Conservation (phyloP, 2,888 invertebrate species). For the Acrobeloides nanus region DNA sequence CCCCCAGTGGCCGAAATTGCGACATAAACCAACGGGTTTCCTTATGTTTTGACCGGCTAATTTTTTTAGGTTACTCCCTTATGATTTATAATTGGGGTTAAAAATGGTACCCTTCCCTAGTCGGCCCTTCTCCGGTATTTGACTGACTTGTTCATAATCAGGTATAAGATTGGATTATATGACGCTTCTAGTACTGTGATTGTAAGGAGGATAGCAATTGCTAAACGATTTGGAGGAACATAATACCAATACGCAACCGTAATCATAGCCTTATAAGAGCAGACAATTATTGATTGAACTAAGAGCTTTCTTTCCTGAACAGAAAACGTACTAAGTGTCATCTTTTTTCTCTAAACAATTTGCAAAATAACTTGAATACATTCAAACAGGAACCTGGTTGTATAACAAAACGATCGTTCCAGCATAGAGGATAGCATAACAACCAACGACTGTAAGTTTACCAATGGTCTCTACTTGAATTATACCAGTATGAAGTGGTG, state of each 20-base stretch:
- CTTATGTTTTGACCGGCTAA: no score
- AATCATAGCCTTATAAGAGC: neutral
- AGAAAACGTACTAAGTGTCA: neutral
- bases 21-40: no score
- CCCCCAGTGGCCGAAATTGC: no score
- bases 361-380: no score
- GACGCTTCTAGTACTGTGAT: neutral
- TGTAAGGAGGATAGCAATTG: neutral
- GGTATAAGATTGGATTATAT: neutral
- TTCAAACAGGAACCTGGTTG: no score
- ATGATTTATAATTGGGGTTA: no score
- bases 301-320: neutral
- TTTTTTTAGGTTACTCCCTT: no score
- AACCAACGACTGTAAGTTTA: neutral
- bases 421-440: neutral
- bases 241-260: constrained; percentile 1
- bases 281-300: neutral
- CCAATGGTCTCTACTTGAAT: constrained; percentile 1
- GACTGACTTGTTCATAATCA: constrained; percentile 3
- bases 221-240: neutral
- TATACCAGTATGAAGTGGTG: neutral
- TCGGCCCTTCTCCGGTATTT: no score
- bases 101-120: no score
- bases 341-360: neutral
- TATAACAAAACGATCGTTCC: neutral